Evolutionary conservation across 2,888 invertebrate species (phyloP), one percentile per base, ranked within the genome.

Genomic region (Girardia tigrina): DNA sequence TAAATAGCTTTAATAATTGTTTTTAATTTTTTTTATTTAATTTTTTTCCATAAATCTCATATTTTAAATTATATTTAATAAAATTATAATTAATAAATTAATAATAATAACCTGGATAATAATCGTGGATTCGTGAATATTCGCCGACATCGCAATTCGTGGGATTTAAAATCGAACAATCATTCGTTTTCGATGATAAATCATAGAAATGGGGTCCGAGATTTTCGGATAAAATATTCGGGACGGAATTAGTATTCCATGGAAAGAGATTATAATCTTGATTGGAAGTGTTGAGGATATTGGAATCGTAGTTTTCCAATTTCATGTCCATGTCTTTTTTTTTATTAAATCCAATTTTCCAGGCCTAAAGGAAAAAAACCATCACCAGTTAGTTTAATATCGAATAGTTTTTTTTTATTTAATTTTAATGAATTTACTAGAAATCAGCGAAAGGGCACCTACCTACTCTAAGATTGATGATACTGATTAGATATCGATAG

Each of bases 401-500:
- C n/a, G n/a, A n/a, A n/a, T n/a, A n/a, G n/a, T n/a, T n/a, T n/a
- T n/a, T n/a, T n/a, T n/a, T 56, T 6, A 56, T n/a, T 20, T n/a
- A 56, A 56, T 56, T 8, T 56, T 56, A 56, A 56, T 56, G 56
- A 56, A 20, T 2, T 12, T 20, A 56, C 56, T 56, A 56, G 20
- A 56, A 56, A 56, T 56, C 56, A 56, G 56, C 23, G 56, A 56
- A 56, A 56, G 56, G 56, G 56, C 56, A 56, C 56, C 56, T 56
- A 56, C 56, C 56, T 56, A 56, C n/a, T 56, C 4, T 4, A n/a
- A 56, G 56, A 56, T 56, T 56, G 56, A 56, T 56, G 56, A 56
- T 56, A 23, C 56, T 56, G 56, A 56, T 56, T 56, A 56, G 56
- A 56, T 56, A 56, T 56, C n/a, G 56, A 56, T 56, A 56, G 8